Conservation (phyloP, 2,888 invertebrate genomes). For the Folsomia manolachei region DNA sequence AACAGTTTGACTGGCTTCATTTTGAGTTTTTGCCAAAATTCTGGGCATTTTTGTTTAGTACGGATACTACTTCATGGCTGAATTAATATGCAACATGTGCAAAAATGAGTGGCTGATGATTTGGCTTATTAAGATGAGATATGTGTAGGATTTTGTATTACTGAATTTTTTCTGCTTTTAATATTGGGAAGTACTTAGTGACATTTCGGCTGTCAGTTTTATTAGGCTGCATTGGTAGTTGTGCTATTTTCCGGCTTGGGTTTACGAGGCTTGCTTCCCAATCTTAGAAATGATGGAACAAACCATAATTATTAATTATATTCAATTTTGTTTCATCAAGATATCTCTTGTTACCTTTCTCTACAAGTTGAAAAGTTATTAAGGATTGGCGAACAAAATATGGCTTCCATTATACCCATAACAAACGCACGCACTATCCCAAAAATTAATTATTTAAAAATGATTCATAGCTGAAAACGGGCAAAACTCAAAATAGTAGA, state of each 20-base stretch:
- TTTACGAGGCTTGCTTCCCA: too few species aligned
- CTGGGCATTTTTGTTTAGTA: neutral
- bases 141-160: too few species aligned
- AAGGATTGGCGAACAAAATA: neutral
- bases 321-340: neutral
- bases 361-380: neutral
- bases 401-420: neutral
- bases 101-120: neutral
- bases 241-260: neutral
- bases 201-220: too few species aligned
- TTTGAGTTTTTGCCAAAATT: neutral
- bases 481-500: too few species aligned
- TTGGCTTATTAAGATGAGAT: too few species aligned
- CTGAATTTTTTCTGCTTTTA: too few species aligned
- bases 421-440: neutral
- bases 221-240: too few species aligned
- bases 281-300: neutral
- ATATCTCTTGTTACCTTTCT: neutral
- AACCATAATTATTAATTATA: neutral
- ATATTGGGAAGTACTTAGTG: too few species aligned
- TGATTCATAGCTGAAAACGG: too few species aligned
- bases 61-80: too few species aligned
- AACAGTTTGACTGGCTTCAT: too few species aligned
- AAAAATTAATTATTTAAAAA: too few species aligned
- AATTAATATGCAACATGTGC: neutral